Base-by-base conservation (phyloP, 2,113 vertebrate species). In the Ariopsis seemanni region DNA sequence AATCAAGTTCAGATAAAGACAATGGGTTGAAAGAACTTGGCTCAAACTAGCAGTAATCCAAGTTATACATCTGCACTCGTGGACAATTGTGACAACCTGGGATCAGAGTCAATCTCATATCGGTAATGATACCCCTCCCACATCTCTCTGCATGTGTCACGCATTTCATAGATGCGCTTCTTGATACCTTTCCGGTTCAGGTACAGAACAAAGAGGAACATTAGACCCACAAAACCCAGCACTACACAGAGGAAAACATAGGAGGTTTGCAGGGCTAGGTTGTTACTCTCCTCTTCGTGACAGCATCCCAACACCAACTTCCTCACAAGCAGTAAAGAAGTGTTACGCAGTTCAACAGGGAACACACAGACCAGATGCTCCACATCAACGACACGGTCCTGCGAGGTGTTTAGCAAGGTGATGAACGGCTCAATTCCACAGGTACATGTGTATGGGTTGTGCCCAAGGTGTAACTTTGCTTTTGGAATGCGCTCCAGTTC, bases 141-240 rank as follows among this genome's bases (percentile, higher is more conserved):
- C 89, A 95, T 93, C 90, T 95, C 95, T 50, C 94, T 92, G 92
- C 95, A 96, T 80, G 96, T 92, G 2, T 96, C 95, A 1, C 96
- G 93, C 91, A 94, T 58, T 77, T 95, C 94, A 0, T 94, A 93
- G 87, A 94, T 86, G 34, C 96, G 94, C 74, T 93, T 95, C 90
- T 96, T 96, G 89, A 96, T 96, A 80, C 95, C 96, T 88, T 92
- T 94, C n/a, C 95, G 94, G 91, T 96, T 96, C 52, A 96, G 94
- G 84, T 96, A 96, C 5, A 96, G 95, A 9, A 96, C 96, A 11
- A 96, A 95, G 25, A 96, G 95, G 89, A 96, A 96, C 88, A 96
- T 90, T 30, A 96, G 90, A 4, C 95, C 95, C 0, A 96, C 91
- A 52, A 96, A 92, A 22, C 95, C 96, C 65, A 96, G 91, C 48